Base-by-base conservation (phyloP, 1,140 invertebrate genomes). In the Rhopalosiphum maidis region DNA sequence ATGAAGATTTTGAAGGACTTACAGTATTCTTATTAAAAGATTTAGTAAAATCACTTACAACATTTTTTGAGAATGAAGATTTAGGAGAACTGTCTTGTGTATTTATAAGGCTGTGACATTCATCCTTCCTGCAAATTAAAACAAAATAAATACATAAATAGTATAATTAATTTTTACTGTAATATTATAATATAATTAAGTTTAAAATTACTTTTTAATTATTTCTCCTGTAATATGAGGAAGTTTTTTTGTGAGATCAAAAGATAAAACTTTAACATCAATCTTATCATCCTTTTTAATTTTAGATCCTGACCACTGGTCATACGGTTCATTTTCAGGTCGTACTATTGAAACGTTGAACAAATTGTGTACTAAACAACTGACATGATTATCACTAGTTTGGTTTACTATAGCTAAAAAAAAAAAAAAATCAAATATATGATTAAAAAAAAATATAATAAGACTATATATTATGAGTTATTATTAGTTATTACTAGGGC, bases 161-260 rank as follows among this genome's bases (percentile, higher is more conserved):
- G n/a, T 2, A 55, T 51, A 48, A 35, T 90, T 54, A 41, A 25
- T 30, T 86, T 86, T 86, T 3, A 46, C 25, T 86, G 9, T 90
- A 68, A 35, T 9, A 21, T 60, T 15, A 41, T 55, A 60, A 41
- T 23, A 90, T 43, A n/a, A 46, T n/a, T 30, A 43, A 41, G 46
- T 37, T 90, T 11, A 8, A 41, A 22, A 91, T 83, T 91, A 91
- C 90, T 46, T 25, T 35, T 92, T 85, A 48, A 93, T 51, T 37
- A 93, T 93, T 22, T 93, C 46, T 86, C 91, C 91, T 21, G 91
- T 93, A 30, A 93, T 93, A 85, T 93, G 91, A 54, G 91, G 91
- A 51, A 93, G 77, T 93, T 93, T 93, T 55, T 93, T 93, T 51
- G 91, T 85, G 25, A 54, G 68, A 93, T 93, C 91, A 54, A 93